Percentiles rank a stretch among this genome's conserved stretches.
phyloP scores from a whole-genome alignment of 2,113 vertebrate species.

The Pollimyrus isidori region DNA sequence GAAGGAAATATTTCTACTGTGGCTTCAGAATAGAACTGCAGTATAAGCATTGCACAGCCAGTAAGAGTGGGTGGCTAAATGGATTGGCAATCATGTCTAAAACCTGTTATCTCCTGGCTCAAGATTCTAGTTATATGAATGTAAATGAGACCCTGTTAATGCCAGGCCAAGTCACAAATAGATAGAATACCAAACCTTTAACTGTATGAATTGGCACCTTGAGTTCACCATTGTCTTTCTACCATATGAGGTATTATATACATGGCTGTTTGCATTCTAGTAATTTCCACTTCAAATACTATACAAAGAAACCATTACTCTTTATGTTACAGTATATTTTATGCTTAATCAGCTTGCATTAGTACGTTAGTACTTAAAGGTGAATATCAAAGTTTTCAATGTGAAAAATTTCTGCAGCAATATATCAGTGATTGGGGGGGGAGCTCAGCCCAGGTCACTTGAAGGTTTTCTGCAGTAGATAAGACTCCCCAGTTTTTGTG shows the following conservation, averaged over 20 bases:
- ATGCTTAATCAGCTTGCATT: not conserved
- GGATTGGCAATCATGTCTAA: constrained; percentile 58
- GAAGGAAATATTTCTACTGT: constrained; percentile 42
- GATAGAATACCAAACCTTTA: not conserved
- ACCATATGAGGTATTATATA: not conserved
- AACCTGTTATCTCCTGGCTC: constrained; percentile 52
- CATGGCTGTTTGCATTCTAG: not conserved
- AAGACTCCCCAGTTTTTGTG: not conserved
- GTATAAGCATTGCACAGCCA: constrained; percentile 36
- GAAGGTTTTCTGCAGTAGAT: not conserved
- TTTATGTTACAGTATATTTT: no score
- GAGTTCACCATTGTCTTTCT: not conserved
- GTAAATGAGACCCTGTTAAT: constrained; percentile 35
- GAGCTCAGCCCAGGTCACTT: not conserved
- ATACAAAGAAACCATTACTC: not conserved
- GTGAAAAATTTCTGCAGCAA: not conserved
- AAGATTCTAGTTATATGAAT: constrained; percentile 52
- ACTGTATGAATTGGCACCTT: not conserved
- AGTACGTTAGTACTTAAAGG: not conserved
- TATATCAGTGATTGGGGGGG: not conserved
- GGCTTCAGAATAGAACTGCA: constrained; percentile 11
- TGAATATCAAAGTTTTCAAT: not conserved
- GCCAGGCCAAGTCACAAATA: not conserved
- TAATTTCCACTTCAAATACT: not conserved
- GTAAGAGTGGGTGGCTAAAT: constrained; percentile 58